Evolutionary conservation across 2,113 vertebrate species (phyloP), one percentile per base, ranked within the genome.

Genomic region (Rallus limicola): DNA sequence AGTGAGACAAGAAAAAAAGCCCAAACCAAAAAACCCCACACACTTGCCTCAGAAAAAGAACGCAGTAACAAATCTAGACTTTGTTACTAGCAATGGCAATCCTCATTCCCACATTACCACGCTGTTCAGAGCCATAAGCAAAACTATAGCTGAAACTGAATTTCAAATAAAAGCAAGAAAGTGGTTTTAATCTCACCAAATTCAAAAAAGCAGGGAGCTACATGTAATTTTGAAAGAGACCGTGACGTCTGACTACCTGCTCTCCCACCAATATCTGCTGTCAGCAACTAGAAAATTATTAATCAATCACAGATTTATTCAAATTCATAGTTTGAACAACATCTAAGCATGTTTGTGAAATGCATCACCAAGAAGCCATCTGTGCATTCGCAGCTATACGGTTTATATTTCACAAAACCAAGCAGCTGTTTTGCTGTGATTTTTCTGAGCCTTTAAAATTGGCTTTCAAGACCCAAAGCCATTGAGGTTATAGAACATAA

Each of bases 291-390:
- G 63, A 92, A 77, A 94, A 90, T 95, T 95, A 97, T 88, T 96
- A 95, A 97, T 91, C 71, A 90, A 79, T 75, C 65, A 60, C 23
- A 10, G 83, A 87, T 92, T 84, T 93, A 94, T 96, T 97, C 82
- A 94, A 92, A 97, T 95, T 95, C 68, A 25, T 95, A 86, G 92
- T 98, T 97, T 97, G 90, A 96, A 94, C 62, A 97, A 97, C 82
- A 96, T 83, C 78, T 95, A 96, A 92, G 71, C 65, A 70, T 90
- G 86, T 91, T 97, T 93, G 68, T 72, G 88, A 97, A 96, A 85
- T 85, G 42, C 67, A 92, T 96, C 78, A 95, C n/a, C 69, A 87
- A 94, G 70, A 93, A 96, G 70, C 92, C 86, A 97, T 98, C 91
- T 96, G 94, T 85, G 69, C 83, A 56, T 92, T 96, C 97, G 93